Evolutionary conservation across 2,888 invertebrate genomes (phyloP).

Genomic region (Clostera curtula): DNA sequence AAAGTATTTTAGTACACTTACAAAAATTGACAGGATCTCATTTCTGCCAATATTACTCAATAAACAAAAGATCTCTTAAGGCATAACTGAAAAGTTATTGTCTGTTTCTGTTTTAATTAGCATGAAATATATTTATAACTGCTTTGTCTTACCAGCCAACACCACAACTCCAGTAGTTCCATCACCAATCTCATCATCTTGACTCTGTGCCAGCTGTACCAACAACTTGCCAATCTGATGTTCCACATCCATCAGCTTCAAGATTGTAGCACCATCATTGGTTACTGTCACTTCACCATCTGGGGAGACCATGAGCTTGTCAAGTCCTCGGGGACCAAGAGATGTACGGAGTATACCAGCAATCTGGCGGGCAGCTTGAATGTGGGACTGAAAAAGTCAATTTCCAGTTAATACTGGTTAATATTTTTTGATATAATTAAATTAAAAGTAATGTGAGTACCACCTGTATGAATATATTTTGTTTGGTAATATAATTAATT

Average conservation of each 20-base stretch:
- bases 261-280: slow-evolving; percentile 99
- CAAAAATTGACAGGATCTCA: no score
- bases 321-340: slow-evolving; percentile 96
- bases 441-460: no score
- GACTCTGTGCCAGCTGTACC: slow-evolving; percentile 98
- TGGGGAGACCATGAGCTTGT: slow-evolving; percentile 97
- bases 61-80: no score
- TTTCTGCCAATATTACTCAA: no score
- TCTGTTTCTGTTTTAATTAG: background rate
- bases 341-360: slow-evolving; percentile 93
- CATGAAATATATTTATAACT: background rate
- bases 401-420: no score
- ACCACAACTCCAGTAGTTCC: slow-evolving; percentile 99
- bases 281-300: slow-evolving; percentile 99
- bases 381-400: slow-evolving; percentile 99
- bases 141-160: slow-evolving; percentile 68
- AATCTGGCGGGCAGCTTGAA: slow-evolving; percentile 95
- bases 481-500: no score
- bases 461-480: no score
- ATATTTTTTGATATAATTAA: no score
- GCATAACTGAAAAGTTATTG: no score
- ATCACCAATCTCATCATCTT: slow-evolving; percentile 99
- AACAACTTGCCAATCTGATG: slow-evolving; percentile 98
- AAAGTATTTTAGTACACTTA: no score
- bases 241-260: slow-evolving; percentile 99